phyloP scores from a whole-genome alignment of 2,888 invertebrate genomes.

The Drosophila colorata region DNA sequence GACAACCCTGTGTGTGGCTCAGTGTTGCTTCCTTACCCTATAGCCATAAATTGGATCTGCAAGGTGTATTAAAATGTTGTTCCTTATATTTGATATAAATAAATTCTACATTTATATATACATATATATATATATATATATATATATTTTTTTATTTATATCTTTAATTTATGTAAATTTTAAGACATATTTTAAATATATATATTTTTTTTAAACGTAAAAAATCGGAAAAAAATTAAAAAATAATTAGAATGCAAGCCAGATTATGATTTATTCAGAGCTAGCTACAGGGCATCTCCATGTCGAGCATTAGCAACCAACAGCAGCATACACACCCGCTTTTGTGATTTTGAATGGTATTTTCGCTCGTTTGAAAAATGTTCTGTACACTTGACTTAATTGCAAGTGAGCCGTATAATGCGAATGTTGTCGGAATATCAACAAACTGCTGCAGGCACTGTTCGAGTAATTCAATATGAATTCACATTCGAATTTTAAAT shows the following conservation, averaged over 20 bases:
- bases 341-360: background rate
- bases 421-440: constrained; percentile 27
- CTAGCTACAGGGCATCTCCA: background rate
- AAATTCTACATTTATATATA: no score
- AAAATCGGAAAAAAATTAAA: no score
- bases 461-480: constrained; percentile 26
- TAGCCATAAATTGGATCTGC: constrained; percentile 2
- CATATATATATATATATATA: no score
- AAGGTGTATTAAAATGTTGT: background rate
- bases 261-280: background rate
- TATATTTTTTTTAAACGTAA: no score
- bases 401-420: constrained; percentile 47
- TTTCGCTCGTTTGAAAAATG: constrained; percentile 1
- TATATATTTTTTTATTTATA: background rate
- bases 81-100: no score
- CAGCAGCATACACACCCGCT: background rate
- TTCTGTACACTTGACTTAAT: constrained; percentile 48
- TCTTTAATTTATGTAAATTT: no score
- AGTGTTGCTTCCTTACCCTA: background rate
- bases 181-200: no score
- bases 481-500: constrained; percentile 35
- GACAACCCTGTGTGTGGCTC: background rate
- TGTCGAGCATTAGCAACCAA: background rate
- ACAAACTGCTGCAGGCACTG: constrained; percentile 37
- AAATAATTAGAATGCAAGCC: no score